Evolutionary conservation across 2,888 invertebrate species (phyloP).

Genomic region (Caenorhabditis macrosperma): DNA sequence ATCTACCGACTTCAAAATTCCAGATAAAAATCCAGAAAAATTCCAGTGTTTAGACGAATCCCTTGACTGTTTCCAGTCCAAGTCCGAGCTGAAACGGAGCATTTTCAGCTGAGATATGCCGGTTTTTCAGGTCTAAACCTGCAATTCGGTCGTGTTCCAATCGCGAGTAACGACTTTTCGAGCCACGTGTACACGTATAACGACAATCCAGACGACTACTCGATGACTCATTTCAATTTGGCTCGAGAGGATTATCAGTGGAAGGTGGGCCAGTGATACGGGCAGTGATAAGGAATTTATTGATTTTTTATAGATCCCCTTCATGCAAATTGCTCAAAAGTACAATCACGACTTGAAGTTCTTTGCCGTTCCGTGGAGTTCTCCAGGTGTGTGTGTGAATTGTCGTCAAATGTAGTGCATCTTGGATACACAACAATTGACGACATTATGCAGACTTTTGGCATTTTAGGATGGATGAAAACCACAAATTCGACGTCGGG

Average conservation of each 20-base stretch:
- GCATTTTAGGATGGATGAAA: constrained; percentile 49
- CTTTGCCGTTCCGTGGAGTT: constrained; percentile 54
- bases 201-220: constrained; percentile 40
- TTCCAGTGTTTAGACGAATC: not conserved
- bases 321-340: constrained; percentile 41
- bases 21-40: too few species aligned
- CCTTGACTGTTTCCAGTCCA: not conserved
- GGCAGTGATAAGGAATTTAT: too few species aligned
- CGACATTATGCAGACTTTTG: not conserved
- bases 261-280: constrained; percentile 28
- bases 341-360: constrained; percentile 48
- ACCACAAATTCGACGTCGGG: constrained; percentile 41
- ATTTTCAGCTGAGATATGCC: not conserved
- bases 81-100: too few species aligned
- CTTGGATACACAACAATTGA: too few species aligned
- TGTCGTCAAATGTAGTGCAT: not conserved
- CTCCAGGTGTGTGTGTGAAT: constrained; percentile 22
- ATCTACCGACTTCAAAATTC: too few species aligned
- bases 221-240: constrained; percentile 40
- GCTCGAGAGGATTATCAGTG: constrained; percentile 41
- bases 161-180: constrained; percentile 52
- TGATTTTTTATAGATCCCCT: constrained; percentile 44
- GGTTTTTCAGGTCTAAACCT: constrained; percentile 39
- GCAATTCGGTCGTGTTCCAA: constrained; percentile 50
- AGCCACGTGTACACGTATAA: constrained; percentile 52